Base-by-base conservation (phyloP, 2,888 invertebrate genomes). In the Boloria euphrosyne region DNA sequence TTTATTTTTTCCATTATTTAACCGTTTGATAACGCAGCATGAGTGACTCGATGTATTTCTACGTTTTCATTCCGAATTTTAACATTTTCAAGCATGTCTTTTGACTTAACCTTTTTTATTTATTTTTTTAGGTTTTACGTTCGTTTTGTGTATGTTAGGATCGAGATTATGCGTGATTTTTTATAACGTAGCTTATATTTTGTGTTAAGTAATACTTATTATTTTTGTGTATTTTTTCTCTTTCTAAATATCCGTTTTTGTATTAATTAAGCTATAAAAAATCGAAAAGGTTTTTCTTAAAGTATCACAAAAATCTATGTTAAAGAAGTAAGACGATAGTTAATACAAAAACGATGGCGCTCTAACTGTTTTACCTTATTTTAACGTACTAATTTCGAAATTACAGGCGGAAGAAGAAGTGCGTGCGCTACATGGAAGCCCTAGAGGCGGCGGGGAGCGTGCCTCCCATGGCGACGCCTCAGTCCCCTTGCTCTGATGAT, bases 321-420 rank as follows among this genome's bases (percentile, higher is more conserved):
- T 1, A 38, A 38, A 38, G 31, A 2, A 38, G 31, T 4, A 31
- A 31, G 31, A 10, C 31, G 10, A 38, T 38, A 38, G 10, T 38
- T 38, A 10, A 57, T 57, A 46, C 27, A n/a, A 3, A 57, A 46
- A 44, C 46, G 18, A 46, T 13, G 1, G 7, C 18, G 10, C 1
- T 4, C 14, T n/a, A 18, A n/a, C 13, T n/a, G 17, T 14, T 22
- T 31, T 0, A 16, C 16, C 38, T 31, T 17, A 16, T 57, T 52
- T 38, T 51, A 58, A 63, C 4, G 17, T 50, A 18, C 7, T 43
- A 44, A n/a, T 50, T 52, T 7, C 31, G 69, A 71, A 16, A 72
- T 94, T 93, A 5, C 94, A 98, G 98, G 94, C 97, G 98, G 94
- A 98, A 98, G 95, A 98, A 98, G 93, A 98, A 98, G 93, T 98